Conservation (phyloP, 2,113 vertebrate genomes). For the Indri indri region DNA sequence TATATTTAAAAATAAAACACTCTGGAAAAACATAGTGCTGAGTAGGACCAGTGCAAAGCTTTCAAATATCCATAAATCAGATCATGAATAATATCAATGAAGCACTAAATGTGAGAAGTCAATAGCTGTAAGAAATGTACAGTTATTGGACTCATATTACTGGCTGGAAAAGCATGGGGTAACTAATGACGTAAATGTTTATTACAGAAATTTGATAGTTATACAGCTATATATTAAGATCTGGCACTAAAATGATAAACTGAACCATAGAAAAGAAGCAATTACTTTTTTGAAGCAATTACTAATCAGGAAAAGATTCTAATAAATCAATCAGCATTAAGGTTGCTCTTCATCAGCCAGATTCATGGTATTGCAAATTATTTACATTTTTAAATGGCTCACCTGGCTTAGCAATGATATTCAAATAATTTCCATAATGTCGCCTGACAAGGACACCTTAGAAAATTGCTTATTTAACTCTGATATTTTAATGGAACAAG, state of each 20-base stretch:
- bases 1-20: constrained; percentile 30
- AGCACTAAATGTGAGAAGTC: background rate
- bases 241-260: constrained; percentile 60
- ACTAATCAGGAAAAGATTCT: constrained; percentile 72
- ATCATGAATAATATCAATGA: constrained; percentile 19
- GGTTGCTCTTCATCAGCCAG: constrained; percentile 71
- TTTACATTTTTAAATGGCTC: constrained; percentile 78
- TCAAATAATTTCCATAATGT: constrained; percentile 73
- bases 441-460: constrained; percentile 66
- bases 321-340: constrained; percentile 81
- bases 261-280: constrained; percentile 58
- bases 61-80: constrained; percentile 36
- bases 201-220: constrained; percentile 48
- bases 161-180: constrained; percentile 20
- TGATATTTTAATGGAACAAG: constrained; percentile 48
- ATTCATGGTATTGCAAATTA: constrained; percentile 70
- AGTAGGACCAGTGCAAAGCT: background rate
- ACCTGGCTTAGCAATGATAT: constrained; percentile 73
- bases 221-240: constrained; percentile 49
- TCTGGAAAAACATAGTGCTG: background rate
- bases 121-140: background rate
- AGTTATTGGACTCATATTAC: background rate
- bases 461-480: constrained; percentile 75
- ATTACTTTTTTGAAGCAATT: constrained; percentile 64
- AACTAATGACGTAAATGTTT: constrained; percentile 9